Evolutionary conservation across 2,888 invertebrate species (phyloP).

Genomic region (Trachelus iudaicus): DNA sequence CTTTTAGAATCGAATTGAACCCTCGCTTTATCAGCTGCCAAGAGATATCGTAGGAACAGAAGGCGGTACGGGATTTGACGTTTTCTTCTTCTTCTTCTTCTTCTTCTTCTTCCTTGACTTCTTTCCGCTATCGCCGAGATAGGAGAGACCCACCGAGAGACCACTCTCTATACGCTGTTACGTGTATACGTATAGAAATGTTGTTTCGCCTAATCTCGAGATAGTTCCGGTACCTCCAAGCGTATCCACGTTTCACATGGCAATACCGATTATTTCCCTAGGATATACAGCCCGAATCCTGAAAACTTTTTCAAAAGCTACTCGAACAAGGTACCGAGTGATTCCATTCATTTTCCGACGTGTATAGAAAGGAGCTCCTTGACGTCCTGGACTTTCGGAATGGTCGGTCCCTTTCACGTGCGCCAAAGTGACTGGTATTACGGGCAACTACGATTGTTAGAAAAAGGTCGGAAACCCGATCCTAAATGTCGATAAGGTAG

Average conservation of each 20-base stretch:
- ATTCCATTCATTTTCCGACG: background rate
- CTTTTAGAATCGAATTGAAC: constrained; percentile 3
- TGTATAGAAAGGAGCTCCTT: background rate
- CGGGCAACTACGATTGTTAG: background rate
- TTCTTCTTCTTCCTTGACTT: background rate
- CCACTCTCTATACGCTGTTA: background rate
- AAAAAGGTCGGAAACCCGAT: background rate
- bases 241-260: background rate
- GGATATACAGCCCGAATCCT: background rate
- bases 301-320: background rate
- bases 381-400: background rate
- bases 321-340: background rate
- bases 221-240: background rate
- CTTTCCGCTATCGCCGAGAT: background rate
- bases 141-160: background rate
- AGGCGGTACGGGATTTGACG: constrained; percentile 1
- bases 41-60: background rate
- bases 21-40: constrained; percentile 5
- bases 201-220: background rate
- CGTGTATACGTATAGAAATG: background rate
- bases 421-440: background rate
- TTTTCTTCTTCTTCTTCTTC: background rate
- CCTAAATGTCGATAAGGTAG: background rate
- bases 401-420: background rate
- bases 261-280: background rate